phyloP scores from a whole-genome alignment of 2,113 vertebrate genomes.

The Bujurquina vittata region DNA sequence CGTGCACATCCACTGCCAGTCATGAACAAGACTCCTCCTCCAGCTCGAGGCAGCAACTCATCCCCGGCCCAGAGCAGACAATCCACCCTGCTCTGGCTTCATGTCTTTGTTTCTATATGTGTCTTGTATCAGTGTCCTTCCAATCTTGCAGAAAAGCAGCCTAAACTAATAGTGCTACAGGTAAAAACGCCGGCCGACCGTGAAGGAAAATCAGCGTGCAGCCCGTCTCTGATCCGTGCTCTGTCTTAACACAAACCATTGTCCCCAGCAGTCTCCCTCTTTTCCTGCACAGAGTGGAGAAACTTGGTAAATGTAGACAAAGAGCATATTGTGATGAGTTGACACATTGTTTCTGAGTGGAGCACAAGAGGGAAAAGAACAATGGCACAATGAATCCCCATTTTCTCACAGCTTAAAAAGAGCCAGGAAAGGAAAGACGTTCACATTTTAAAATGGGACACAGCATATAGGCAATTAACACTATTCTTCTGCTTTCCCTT shows the following conservation, averaged over 20 bases:
- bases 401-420: conserved; percentile 76
- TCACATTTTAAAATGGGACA: conserved; percentile 82
- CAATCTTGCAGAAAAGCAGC: neutral
- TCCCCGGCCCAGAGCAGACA: fast-evolving
- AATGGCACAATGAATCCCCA: conserved; percentile 79
- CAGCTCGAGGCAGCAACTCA: neutral
- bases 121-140: neutral
- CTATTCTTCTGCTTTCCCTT: conserved; percentile 78
- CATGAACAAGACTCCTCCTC: neutral
- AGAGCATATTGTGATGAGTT: conserved; percentile 80
- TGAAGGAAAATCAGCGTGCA: conserved; percentile 5
- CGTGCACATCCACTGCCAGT: neutral
- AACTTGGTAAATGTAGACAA: conserved; percentile 78
- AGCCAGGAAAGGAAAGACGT: conserved; percentile 68
- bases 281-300: conserved; percentile 55
- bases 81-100: neutral
- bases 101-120: neutral
- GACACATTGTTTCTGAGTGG: conserved; percentile 75
- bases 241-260: conserved; percentile 57
- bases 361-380: conserved; percentile 71
- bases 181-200: neutral
- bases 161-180: neutral
- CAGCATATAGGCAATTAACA: conserved; percentile 83
- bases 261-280: conserved; percentile 47
- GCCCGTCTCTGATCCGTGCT: conserved; percentile 42